Conservation (phyloP, 2,797 vertebrate genomes). For the Phoxinus dragarum region DNA sequence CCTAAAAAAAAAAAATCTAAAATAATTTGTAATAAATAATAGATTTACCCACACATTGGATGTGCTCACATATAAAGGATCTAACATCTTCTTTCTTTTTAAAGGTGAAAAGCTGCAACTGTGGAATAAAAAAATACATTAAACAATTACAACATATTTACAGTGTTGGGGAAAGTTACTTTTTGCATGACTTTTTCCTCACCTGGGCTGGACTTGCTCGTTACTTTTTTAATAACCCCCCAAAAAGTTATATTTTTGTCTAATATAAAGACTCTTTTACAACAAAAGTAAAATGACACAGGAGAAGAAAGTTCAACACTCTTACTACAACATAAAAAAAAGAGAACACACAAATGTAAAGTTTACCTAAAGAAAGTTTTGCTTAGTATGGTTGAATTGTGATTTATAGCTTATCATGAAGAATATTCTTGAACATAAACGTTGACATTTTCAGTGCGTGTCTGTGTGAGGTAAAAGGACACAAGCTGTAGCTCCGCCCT, state of each 20-base stretch:
- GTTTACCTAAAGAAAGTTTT: background rate
- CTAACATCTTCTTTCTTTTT: conserved; percentile 75
- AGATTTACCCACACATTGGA: conserved; percentile 80
- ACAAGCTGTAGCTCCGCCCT: too few species aligned
- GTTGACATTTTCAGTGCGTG: too few species aligned
- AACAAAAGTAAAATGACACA: background rate
- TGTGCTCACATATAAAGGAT: conserved; percentile 82
- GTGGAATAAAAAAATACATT: conserved; percentile 25
- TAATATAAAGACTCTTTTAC: background rate
- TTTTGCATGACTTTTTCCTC: background rate
- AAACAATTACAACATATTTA: background rate
- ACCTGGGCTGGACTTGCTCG: background rate
- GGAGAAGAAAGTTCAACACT: background rate
- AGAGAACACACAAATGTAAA: background rate
- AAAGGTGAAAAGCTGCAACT: conserved; percentile 88
- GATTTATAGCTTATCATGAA: too few species aligned
- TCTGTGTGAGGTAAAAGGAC: too few species aligned
- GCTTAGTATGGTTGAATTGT: background rate
- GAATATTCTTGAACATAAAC: too few species aligned
- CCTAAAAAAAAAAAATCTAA: too few species aligned
- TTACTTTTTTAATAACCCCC: too few species aligned
- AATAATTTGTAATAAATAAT: background rate
- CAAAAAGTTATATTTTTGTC: background rate
- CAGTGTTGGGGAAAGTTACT: background rate
- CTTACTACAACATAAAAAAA: background rate